Evolutionary conservation across 1,140 invertebrate species (phyloP).

Genomic region (Arion vulgaris): DNA sequence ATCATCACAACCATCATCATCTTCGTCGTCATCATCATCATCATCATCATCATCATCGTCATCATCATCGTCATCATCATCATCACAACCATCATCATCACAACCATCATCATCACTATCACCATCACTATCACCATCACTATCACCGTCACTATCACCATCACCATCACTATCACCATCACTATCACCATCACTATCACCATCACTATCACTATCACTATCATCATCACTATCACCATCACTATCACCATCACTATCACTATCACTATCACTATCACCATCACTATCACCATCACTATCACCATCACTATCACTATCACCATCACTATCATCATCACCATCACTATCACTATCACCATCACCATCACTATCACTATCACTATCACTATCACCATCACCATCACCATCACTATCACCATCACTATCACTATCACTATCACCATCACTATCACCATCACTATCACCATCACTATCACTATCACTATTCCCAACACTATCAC

Average conservation of each 20-base stretch:
- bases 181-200: not conserved
- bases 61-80: too few species aligned
- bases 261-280: conserved; percentile 1
- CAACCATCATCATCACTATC: too few species aligned
- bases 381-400: not conserved
- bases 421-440: too few species aligned
- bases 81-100: too few species aligned
- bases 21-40: too few species aligned
- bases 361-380: conserved; percentile 7
- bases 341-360: conserved; percentile 12
- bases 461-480: too few species aligned
- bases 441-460: too few species aligned
- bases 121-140: not conserved
- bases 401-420: too few species aligned
- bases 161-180: not conserved
- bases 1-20: too few species aligned
- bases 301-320: conserved; percentile 4
- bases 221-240: not conserved
- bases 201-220: not conserved
- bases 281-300: conserved; percentile 10
- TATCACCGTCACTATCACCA: not conserved
- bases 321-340: conserved; percentile 41
- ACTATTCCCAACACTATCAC: too few species aligned
- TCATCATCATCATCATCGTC: too few species aligned
- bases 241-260: not conserved